Evolutionary conservation across 2,888 invertebrate species (phyloP), one percentile per base, ranked within the genome.

Genomic region (Cataglyphis cursor): DNA sequence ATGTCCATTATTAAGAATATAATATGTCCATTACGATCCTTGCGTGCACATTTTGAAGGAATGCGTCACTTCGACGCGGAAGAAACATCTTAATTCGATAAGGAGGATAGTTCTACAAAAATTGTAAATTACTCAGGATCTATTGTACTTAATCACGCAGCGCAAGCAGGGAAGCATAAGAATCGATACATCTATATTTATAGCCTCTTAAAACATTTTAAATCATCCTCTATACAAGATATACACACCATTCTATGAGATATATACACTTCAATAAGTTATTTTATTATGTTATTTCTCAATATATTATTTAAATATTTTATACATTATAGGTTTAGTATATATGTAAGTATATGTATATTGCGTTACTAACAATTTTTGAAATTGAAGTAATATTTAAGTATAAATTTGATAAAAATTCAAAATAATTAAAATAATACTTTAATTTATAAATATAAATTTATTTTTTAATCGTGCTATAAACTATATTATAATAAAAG

Each of bases 71-170:
- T 78, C 6, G 41, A 57, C 54, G 31, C 31, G 44, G 41, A 21
- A 41, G 24, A 76, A 66, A 66, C 41, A 57, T 66, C 57, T 57
- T 41, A 38, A 41, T n/a, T 54, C 59, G 10, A 78, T n/a, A 8
- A 61, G 15, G 38, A 54, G 35, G 44, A 21, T 44, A 59, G 21
- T 3, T 66, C 15, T 38, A 28, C n/a, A 31, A 65, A 51, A 57
- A 38, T 65, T 41, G 28, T 68, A 57, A 68, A 78, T 78, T 57
- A 68, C 12, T 54, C 28, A 1, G 21, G 41, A 68, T 78, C 41
- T 68, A 66, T 68, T 57, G 41, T 18, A 24, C 21, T 66, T 62
- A 38, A 75, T 75, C 51, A 54, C 66, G 64, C 38, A 35, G n/a
- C n/a, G 28, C 59, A 3, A n/a, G 28, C 2, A 15, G 10, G 15